Evolutionary conservation across 2,797 vertebrate species (phyloP), one percentile per base, ranked within the genome.

Genomic region (Psittacula echo): DNA sequence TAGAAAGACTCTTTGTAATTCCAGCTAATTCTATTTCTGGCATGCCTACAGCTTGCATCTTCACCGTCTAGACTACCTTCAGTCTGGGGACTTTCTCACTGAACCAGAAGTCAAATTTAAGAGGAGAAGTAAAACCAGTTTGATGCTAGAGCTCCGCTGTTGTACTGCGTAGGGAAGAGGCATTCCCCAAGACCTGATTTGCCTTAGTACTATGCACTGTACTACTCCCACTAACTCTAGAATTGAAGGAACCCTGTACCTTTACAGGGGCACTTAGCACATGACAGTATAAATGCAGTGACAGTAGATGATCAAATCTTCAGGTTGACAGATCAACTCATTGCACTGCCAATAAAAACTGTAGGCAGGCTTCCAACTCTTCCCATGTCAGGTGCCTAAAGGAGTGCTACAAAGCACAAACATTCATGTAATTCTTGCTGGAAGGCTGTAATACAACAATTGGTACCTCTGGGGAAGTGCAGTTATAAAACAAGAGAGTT

Each of bases 401-500:
- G 41, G 13, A 93, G 65, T 23, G 51, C 60, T 89, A 91, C 67
- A 94, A 94, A 88, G 58, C 85, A 80, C 85, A 93, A 75, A 91
- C 66, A 67, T 22, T 62, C 66, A 87, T 41, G 30, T 50, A 90
- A 75, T 84, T 91, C 62, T 71, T 93, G 73, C 50, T 44, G 64
- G 39, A 87, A 95, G 78, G 85, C 50, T 72, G 45, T 51, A 87
- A 68, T 54, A 7, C 26, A 90, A 91, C 56, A 90, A 92, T 10
- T 75, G 32, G 17, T 70, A 93, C 53, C 77, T 90, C 86, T 87
- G n/a, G 39, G 85, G 68, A 92, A 85, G 34, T 64, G 34, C 37
- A 89, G 58, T 82, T 91, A 89, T 27, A 74, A 91, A 92, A 48
- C 54, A 88, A 94, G 53, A 80, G 50, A 67, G 58, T 47, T 79